Conservation (phyloP, 64 coral and sea anemone species). For the Stichodactyla helianthus region DNA sequence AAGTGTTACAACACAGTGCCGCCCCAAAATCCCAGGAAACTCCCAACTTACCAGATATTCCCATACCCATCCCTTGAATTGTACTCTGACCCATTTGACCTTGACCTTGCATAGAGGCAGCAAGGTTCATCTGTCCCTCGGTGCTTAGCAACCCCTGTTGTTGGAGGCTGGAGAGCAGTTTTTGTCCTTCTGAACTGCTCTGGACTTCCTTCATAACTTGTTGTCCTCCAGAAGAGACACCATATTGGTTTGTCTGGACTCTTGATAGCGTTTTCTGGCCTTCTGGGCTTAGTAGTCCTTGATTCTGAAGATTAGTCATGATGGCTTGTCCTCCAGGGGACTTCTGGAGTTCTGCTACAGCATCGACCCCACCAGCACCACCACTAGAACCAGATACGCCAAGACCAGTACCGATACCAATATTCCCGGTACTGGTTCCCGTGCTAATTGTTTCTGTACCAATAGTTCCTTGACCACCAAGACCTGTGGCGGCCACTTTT, state of each 20-base stretch:
- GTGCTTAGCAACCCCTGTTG: background rate
- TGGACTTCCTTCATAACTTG: background rate
- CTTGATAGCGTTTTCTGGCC: background rate
- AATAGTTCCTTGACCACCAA: background rate
- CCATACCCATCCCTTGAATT: background rate
- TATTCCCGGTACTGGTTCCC: background rate
- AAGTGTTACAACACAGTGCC: too few species aligned
- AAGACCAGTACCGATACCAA: background rate
- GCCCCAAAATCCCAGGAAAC: background rate
- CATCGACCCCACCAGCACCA: background rate
- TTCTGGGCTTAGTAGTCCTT: background rate
- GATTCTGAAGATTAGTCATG: background rate
- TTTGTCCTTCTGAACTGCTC: background rate
- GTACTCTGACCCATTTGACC: background rate
- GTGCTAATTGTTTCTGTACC: conserved; percentile 16
- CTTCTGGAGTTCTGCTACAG: background rate
- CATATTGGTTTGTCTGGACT: background rate
- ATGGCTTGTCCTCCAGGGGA: background rate
- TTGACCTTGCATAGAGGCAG: background rate
- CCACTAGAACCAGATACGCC: background rate
- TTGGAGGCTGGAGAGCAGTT: background rate
- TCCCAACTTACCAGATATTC: background rate
- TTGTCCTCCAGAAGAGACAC: background rate
- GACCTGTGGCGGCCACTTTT: too few species aligned
- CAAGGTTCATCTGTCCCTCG: background rate